Conservation (phyloP, 2,113 vertebrate species). For the Sclerurus mexicanus region DNA sequence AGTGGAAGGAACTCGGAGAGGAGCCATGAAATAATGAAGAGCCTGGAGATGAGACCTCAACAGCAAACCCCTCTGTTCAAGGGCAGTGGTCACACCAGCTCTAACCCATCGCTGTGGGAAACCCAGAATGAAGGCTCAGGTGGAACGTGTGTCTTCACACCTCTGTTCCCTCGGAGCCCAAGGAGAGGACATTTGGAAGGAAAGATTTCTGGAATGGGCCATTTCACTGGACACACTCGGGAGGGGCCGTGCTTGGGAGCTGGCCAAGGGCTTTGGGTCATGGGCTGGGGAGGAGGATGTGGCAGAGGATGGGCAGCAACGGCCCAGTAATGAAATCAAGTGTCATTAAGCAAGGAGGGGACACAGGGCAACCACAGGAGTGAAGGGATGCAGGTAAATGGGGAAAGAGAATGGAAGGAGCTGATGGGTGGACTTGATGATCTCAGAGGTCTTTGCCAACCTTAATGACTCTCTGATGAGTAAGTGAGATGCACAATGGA, state of each 20-base stretch:
- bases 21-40: neutral
- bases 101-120: neutral
- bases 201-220: neutral
- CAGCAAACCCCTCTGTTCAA: neutral
- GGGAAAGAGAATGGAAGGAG: neutral
- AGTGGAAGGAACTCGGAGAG: neutral
- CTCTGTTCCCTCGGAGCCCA: neutral
- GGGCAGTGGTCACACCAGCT: neutral
- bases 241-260: neutral
- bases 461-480: neutral
- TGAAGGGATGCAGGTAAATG: neutral
- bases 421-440: rapidly evolving
- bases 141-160: neutral
- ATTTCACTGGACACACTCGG: neutral
- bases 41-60: neutral
- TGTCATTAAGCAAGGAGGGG: neutral
- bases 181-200: neutral
- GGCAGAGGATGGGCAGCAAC: rapidly evolving
- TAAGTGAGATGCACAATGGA: neutral
- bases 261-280: neutral
- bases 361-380: neutral
- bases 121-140: neutral
- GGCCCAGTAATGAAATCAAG: neutral
- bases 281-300: rapidly evolving
- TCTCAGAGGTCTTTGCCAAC: neutral